Evolutionary conservation across 2,113 vertebrate species (phyloP), one percentile per base, ranked within the genome.

Genomic region (Gila orcuttii): DNA sequence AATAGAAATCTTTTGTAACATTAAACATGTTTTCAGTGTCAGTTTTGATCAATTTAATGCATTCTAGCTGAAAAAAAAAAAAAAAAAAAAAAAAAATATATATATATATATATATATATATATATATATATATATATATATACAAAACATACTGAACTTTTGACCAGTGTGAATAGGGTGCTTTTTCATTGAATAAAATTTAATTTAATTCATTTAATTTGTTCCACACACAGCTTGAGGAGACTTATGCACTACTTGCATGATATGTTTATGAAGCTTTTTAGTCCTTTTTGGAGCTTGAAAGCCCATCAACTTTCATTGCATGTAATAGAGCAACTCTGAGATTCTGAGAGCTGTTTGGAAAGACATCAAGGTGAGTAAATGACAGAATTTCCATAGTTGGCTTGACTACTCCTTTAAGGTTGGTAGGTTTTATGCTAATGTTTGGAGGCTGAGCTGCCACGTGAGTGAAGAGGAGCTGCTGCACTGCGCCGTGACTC

Each of bases 401-500:
- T 71, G 6, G 31, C 39, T 25, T 15, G 57, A 73, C 17, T 69
- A 28, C 19, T 69, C 1, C 1, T 55, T 52, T 6, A 73, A 19
- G 31, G 28, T 83, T 60, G 42, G 19, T 52, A 8, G 66, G 82
- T 11, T 71, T 71, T 50, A 19, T 83, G 50, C 39, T 83, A 83
- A 73, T 59, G 0, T 45, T 59, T 28, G 21, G 31, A 36, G 55
- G 28, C 62, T 66, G 60, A 9, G 50, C 31, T 17, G 45, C 74
- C 45, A 47, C 12, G 13, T 76, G 74, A 76, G 74, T 31, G 19
- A 79, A 60, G 31, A 21, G n/a, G 55, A 59, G 82, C 57, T 47
- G 31, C 47, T 71, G 47, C 33, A 73, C 81, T 71, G 45, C 47
- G 28, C 74, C 68, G 64, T 50, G 60, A 79, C n/a, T 87, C 66